Conservation (phyloP, 2,113 vertebrate genomes). For the Aldabrachelys gigantea region DNA sequence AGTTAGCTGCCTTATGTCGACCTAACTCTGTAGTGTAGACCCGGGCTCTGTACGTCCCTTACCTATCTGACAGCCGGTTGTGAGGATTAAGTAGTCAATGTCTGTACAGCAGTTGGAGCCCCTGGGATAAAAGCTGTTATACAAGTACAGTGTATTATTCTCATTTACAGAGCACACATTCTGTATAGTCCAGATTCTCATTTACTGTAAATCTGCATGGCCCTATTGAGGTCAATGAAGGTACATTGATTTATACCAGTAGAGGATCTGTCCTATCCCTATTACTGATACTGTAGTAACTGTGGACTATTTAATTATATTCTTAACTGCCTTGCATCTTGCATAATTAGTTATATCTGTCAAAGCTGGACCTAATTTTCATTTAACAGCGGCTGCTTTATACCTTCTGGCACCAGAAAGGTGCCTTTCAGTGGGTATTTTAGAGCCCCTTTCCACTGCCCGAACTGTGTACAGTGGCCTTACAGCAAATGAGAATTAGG, state of each 20-base stretch:
- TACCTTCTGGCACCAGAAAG: not conserved
- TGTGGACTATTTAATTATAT: not conserved
- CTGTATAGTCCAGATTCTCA: not conserved
- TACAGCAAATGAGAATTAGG: not conserved
- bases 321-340: not conserved
- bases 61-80: not conserved
- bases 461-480: not conserved
- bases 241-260: not conserved
- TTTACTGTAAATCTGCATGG: not conserved
- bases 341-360: not conserved
- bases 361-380: not conserved
- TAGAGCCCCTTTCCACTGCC: not conserved
- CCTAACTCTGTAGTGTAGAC: not conserved
- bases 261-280: not conserved
- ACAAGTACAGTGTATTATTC: not conserved
- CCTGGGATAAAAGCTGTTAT: slow-evolving; percentile 9
- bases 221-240: not conserved
- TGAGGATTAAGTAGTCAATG: slow-evolving; percentile 3
- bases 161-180: not conserved
- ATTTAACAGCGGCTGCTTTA: not conserved
- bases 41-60: not conserved
- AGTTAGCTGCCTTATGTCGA: not conserved
- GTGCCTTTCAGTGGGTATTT: too few relatives aligned
- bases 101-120: not conserved
- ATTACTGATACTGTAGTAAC: not conserved